Conservation (phyloP, 2,113 vertebrate species). For the Psettodes erumei region DNA sequence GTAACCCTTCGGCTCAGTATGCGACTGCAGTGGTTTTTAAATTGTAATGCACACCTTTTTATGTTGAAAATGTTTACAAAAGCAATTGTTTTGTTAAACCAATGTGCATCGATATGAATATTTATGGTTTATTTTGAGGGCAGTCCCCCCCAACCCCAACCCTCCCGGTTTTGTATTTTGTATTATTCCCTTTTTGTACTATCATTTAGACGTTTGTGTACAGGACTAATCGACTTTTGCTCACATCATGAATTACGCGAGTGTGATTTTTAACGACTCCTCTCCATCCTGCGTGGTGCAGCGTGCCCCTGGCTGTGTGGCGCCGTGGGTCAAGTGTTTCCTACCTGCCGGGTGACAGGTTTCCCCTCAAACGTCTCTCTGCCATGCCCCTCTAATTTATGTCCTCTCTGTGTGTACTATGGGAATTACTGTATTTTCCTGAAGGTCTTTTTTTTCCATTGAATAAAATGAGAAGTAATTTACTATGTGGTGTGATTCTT, state of each 20-base stretch:
- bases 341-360: conserved; percentile 58
- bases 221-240: conserved; percentile 66
- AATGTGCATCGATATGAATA: conserved; percentile 77
- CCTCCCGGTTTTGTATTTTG: conserved; percentile 73
- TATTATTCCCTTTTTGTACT: conserved; percentile 79
- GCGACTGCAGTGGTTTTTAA: conserved; percentile 75
- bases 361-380: conserved; percentile 62
- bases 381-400: conserved; percentile 77
- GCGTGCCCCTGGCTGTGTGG: conserved; percentile 54
- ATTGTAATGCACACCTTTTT: conserved; percentile 74
- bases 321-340: conserved; percentile 42
- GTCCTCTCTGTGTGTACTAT: conserved; percentile 77
- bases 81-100: conserved; percentile 78
- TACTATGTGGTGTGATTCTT: conserved; percentile 52
- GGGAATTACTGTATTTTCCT: conserved; percentile 81
- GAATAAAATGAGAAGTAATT: conserved; percentile 82
- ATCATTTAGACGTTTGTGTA: conserved; percentile 78
- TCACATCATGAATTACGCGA: conserved; percentile 47
- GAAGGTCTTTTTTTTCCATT: conserved; percentile 75
- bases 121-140: conserved; percentile 79
- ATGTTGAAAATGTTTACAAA: conserved; percentile 82
- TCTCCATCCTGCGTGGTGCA: conserved; percentile 52
- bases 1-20: conserved; percentile 69
- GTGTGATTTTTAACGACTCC: conserved; percentile 68
- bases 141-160: too few relatives aligned